Percentiles rank a stretch among this genome's conserved stretches.
These are phyloP conservation scores for Amazona guildingii DNA, from an alignment of 2,113 vertebrate genomes.

Conservation along the genomic window DNA sequence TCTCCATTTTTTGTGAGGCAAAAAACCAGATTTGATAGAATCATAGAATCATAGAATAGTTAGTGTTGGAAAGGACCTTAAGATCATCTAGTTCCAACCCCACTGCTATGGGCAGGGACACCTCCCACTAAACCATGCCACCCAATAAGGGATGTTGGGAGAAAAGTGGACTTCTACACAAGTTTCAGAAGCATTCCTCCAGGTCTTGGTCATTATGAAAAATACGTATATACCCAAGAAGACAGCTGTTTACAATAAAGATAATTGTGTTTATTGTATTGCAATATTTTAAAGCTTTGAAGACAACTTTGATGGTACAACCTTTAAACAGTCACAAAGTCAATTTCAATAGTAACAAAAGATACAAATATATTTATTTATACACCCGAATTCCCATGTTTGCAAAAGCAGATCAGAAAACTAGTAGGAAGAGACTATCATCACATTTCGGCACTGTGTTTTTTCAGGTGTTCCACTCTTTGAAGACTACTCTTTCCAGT, in stretches of 20 bases:
- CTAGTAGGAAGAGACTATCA: neutral
- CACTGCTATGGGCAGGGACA: no score
- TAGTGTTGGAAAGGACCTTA: no score
- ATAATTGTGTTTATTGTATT: neutral
- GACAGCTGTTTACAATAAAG: neutral
- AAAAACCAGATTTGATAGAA: neutral
- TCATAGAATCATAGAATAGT: no score
- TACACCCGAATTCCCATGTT: neutral
- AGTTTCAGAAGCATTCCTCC: neutral
- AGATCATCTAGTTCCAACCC: no score
- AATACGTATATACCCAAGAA: neutral
- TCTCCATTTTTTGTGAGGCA: neutral
- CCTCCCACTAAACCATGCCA: no score
- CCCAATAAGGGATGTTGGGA: neutral
- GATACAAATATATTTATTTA: neutral
- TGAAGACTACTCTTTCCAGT: neutral
- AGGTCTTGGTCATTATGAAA: neutral
- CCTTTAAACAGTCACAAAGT: neutral
- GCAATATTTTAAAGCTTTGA: neutral
- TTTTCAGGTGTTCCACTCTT: neutral
- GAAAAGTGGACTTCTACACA: neutral
- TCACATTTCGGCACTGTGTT: neutral
- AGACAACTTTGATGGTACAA: neutral
- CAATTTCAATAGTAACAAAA: neutral
- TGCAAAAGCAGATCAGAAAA: neutral